Base-by-base conservation (phyloP, 2,888 invertebrate species). In the Orthosia gracilis region DNA sequence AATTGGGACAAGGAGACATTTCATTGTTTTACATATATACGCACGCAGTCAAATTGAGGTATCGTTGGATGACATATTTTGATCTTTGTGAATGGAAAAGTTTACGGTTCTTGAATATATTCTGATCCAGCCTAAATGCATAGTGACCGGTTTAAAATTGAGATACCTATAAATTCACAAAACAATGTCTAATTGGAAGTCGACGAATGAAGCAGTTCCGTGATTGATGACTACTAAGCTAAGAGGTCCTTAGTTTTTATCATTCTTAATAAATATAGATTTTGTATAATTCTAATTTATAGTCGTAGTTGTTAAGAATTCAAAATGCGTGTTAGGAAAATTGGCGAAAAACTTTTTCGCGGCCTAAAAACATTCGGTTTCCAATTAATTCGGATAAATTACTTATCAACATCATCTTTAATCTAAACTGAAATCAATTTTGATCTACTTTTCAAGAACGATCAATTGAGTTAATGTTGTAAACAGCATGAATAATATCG, bases 1-100 rank as follows among this genome's bases (percentile, higher is more conserved):
- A 92, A 91, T 91, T 90, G 88, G 91, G 85, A 85, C 91, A 90
- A 89, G 90, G 89, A 83, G 84, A 87, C 87, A 86, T 90, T 88
- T 89, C 88, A 86, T 90, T 91, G 87, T 89, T 84, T 81, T 84
- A 77, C 83, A 84, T 85, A 58, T 58, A 40, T 63, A 61, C 61
- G 61, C 21, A 80, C 80, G 79, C 67, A 81, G 79, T 79, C 76
- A 74, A 71, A 65, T 76, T 73, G 52, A 59, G 69, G 61, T 70
- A 78, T 70, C 17, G 50, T 69, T 69, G 80, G 62, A 75, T 40
- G 58, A 45, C 71, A 52, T 70, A 57, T 68, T 77, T 62, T 65
- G 54, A 62, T 54, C 23, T 40, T 17, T 47, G 11, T 61, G 12
- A 21, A 65, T 74, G 21, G 26, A 58, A 68, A 64, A 54, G 5